phyloP scores from a whole-genome alignment of 2,797 vertebrate species.

The Anguilla marmorata region DNA sequence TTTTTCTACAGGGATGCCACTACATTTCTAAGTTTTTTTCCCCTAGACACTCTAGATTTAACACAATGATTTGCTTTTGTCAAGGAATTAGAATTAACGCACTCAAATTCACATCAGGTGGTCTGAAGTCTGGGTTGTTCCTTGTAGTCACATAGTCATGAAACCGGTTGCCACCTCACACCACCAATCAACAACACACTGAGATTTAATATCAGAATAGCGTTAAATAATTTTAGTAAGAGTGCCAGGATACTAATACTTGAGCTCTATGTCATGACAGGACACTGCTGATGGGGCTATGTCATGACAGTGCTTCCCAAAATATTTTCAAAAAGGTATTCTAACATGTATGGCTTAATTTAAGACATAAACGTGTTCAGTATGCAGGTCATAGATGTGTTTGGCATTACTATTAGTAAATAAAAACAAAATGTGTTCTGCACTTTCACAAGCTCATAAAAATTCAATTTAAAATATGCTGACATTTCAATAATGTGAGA shows the following conservation, averaged over 20 bases:
- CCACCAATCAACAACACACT: neutral
- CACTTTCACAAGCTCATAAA: neutral
- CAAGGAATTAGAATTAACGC: neutral
- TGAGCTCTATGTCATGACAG: too few relatives aligned
- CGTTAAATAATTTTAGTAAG: too few relatives aligned
- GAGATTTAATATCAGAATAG: neutral
- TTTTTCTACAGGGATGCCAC: neutral
- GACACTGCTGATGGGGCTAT: too few relatives aligned
- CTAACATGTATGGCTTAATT: too few relatives aligned
- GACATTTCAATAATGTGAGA: neutral
- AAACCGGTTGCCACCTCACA: neutral
- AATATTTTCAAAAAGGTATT: too few relatives aligned
- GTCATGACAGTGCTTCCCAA: too few relatives aligned
- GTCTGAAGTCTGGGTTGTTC: neutral
- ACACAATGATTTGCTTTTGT: neutral
- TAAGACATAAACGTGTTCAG: too few relatives aligned
- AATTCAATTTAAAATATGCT: neutral
- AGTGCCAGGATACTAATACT: too few relatives aligned
- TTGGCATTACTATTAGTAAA: too few relatives aligned
- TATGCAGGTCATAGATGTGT: too few relatives aligned
- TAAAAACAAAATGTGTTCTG: neutral
- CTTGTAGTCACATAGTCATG: neutral
- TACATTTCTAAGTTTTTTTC: neutral
- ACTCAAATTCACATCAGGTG: neutral
- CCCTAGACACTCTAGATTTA: too few relatives aligned